Percentiles rank a stretch among this genome's conserved stretches.
These are phyloP conservation scores for Entomyzon cyanotis DNA, from an alignment of 2,113 vertebrate species.

Conservation along the genomic window DNA sequence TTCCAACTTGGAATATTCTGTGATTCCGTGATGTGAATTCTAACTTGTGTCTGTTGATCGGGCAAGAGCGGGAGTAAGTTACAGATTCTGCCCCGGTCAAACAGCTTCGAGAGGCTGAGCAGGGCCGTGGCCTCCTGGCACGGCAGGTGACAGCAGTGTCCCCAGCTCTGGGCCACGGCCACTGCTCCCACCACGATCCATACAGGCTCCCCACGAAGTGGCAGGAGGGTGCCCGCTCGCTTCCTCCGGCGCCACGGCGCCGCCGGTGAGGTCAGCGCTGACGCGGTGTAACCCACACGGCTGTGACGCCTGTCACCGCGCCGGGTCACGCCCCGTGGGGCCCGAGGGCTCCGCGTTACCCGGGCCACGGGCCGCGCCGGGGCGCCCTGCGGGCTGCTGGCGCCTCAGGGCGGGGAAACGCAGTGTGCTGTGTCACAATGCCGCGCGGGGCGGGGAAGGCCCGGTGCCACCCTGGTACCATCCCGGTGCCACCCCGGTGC, in stretches of 20 bases:
- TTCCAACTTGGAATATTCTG: fast-evolving
- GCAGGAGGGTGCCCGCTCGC: neutral
- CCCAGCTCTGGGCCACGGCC: neutral
- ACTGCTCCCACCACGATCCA: fast-evolving
- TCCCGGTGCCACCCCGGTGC: no score
- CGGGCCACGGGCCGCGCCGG: no score
- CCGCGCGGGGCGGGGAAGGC: neutral
- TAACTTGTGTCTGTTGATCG: fast-evolving
- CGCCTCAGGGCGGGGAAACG: no score
- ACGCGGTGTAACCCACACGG: neutral
- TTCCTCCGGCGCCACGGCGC: fast-evolving
- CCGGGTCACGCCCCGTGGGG: neutral
- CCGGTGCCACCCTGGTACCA: neutral
- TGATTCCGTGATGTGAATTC: neutral
- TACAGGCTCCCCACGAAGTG: fast-evolving
- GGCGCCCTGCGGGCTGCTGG: fast-evolving
- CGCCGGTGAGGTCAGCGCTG: neutral
- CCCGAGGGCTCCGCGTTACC: neutral
- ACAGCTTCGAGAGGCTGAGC: fast-evolving
- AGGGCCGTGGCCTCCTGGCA: fast-evolving
- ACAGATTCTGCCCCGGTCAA: fast-evolving
- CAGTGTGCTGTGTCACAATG: fast-evolving
- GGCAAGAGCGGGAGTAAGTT: fast-evolving
- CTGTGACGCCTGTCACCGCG: neutral
- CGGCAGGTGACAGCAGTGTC: neutral